phyloP scores from a whole-genome alignment of 1,140 invertebrate genomes.

The Episyrphus balteatus region DNA sequence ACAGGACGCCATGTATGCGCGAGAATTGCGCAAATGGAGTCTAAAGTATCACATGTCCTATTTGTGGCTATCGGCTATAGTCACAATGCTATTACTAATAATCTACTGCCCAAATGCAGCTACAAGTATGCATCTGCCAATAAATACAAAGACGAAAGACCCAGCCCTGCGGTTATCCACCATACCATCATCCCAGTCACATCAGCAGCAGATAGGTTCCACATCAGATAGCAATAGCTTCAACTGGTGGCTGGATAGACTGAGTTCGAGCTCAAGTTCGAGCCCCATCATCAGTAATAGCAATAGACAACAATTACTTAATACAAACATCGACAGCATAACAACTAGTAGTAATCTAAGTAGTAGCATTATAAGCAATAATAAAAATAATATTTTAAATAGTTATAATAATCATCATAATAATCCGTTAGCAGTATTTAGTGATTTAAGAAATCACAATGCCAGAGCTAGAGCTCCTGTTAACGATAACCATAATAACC shows the following conservation, averaged over 20 bases:
- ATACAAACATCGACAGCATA: neutral
- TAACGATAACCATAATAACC: neutral
- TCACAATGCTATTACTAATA: slow-evolving; percentile 30
- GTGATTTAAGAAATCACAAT: no score
- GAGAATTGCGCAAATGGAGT: slow-evolving; percentile 39
- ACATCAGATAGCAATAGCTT: no score
- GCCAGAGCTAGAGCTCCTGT: neutral
- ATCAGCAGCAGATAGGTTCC: no score
- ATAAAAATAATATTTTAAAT: neutral
- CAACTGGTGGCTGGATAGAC: no score
- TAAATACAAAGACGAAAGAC: neutral
- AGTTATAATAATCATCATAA: no score
- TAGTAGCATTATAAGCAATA: neutral
- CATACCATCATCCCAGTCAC: no score
- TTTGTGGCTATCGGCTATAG: slow-evolving; percentile 17
- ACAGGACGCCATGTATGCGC: slow-evolving; percentile 38
- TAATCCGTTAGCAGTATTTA: no score
- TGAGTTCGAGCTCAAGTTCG: no score
- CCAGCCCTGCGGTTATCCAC: no score
- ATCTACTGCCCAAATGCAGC: slow-evolving; percentile 6
- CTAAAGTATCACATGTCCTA: slow-evolving; percentile 31
- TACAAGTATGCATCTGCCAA: slow-evolving; percentile 2
- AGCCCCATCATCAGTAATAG: neutral
- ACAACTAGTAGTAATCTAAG: neutral
- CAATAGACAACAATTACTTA: neutral